These are phyloP conservation scores for Pogonomyrmex californicus DNA, from an alignment of 1,140 invertebrate species.

Conservation along the genomic window DNA sequence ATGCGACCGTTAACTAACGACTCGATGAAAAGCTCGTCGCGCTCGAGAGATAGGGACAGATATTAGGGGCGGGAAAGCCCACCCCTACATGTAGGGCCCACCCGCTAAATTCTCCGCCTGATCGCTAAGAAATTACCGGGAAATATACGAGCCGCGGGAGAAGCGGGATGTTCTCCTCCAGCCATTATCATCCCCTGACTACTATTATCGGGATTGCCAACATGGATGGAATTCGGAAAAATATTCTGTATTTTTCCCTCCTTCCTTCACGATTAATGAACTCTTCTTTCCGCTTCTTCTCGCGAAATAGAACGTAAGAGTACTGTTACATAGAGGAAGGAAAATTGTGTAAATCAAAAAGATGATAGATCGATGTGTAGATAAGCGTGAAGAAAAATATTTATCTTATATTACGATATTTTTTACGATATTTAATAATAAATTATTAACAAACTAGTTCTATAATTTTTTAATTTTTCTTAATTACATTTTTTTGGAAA, in stretches of 20 bases:
- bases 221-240: slow-evolving; percentile 38
- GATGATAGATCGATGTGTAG: neutral
- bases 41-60: slow-evolving; percentile 65
- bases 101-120: slow-evolving; percentile 77
- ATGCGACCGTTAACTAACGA: slow-evolving; percentile 81
- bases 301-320: neutral
- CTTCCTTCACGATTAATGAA: slow-evolving; percentile 28
- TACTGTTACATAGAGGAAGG: neutral
- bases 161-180: neutral
- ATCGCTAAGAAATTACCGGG: slow-evolving; percentile 85
- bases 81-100: slow-evolving; percentile 12
- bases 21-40: slow-evolving; percentile 86
- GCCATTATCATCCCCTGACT: slow-evolving; percentile 39
- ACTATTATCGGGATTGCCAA: slow-evolving; percentile 35
- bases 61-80: slow-evolving; percentile 65
- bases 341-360: neutral
- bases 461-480: too few relatives aligned
- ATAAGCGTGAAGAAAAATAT: neutral
- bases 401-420: neutral
- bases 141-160: slow-evolving; percentile 72
- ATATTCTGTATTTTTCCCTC: neutral
- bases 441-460: too few relatives aligned
- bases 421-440: neutral
- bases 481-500: neutral
- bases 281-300: neutral